Base-by-base conservation (phyloP, 2,888 invertebrate genomes). In the Sarcophaga subvicina region DNA sequence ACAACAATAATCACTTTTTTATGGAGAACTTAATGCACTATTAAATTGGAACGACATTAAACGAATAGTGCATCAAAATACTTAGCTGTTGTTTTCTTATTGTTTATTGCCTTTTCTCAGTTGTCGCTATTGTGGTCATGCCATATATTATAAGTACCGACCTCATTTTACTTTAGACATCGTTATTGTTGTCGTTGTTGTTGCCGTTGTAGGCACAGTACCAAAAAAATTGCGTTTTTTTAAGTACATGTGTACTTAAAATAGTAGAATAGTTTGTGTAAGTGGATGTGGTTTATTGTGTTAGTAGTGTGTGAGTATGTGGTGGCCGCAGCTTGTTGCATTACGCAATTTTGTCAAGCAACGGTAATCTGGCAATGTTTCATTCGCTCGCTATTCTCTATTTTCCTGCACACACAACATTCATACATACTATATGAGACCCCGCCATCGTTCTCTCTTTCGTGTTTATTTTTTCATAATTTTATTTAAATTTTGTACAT, bases 301-400 rank as follows among this genome's bases (percentile, higher is more conserved):
- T 14, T 54, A 54, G 17, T 14, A 54, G 54, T 14, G 54, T 54
- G 54, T 37, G 54, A 17, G 17, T 14, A 12, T 54, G 54, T 54
- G 62, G 22, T 62, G 22, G 37, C n/a, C 22, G 70, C 6, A 59
- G 78, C 75, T 84, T 87, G 81, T 87, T 87, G 87, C 87, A 82
- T 87, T 84, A 78, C 73, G 73, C 81, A 84, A 75, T 73, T 63
- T 81, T 77, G 62, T 49, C 64, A 63, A 81, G 14, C 20, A 63
- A 37, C 37, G 14, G 76, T 80, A 76, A 80, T 76, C 59, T 73
- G 69, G 64, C 59, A 81, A 78, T 63, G 47, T 67, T 54, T 22
- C 64, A 12, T 64, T 45, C 37, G 17, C 37, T 59, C 45, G 59
- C 17, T 14, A 54, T 54, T 60, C 54, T 66, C 17, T 14, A 54